Evolutionary conservation across 2,797 vertebrate species (phyloP).

Genomic region (Sandelia bainsii): DNA sequence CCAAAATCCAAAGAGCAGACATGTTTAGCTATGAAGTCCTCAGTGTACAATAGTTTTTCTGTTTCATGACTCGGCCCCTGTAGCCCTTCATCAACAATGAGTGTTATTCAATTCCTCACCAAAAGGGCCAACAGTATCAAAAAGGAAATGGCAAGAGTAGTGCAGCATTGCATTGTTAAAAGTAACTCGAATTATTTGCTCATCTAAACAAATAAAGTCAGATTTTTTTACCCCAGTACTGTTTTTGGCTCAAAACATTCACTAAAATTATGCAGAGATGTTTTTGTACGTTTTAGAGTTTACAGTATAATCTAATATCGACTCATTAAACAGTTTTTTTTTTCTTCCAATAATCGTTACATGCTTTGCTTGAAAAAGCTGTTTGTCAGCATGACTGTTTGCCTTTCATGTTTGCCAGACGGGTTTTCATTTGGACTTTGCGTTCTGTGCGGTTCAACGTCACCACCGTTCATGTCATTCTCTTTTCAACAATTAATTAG

Average conservation of each 20-base stretch:
- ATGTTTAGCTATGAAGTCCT: no score
- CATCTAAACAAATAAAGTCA: background rate
- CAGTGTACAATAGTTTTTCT: no score
- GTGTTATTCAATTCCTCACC: no score
- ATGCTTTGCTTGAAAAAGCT: background rate
- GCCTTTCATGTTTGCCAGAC: conserved; percentile 30
- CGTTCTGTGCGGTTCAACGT: conserved; percentile 30
- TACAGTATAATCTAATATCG: background rate
- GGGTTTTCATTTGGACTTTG: conserved; percentile 47
- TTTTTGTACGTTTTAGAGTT: background rate
- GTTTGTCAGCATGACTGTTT: conserved; percentile 45
- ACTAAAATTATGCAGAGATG: background rate
- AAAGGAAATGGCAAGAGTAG: background rate
- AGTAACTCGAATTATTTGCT: background rate
- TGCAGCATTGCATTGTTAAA: no score
- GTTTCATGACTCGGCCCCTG: no score
- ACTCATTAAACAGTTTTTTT: background rate
- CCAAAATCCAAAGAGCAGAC: no score
- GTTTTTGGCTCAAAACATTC: background rate
- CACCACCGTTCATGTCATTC: conserved; percentile 19
- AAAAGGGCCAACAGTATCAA: no score
- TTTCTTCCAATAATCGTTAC: background rate
- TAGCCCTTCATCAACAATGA: no score
- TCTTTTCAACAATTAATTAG: conserved; percentile 32
- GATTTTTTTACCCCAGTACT: no score